Evolutionary conservation across 2,113 vertebrate species (phyloP).

Genomic region (Leucoraja erinaceus): DNA sequence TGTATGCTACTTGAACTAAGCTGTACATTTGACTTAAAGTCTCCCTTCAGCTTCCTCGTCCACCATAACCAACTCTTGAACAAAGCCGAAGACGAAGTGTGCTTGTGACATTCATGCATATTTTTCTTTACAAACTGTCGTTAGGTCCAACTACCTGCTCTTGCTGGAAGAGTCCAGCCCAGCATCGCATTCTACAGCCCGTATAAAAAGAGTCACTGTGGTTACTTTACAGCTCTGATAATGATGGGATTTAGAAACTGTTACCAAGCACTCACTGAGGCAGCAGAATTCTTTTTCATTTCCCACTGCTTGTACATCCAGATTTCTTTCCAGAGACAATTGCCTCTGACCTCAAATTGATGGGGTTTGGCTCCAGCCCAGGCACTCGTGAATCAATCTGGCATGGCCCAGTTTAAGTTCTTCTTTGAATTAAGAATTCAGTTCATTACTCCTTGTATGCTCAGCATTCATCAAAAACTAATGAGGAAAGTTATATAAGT

Average conservation of each 20-base stretch:
- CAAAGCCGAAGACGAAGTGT: neutral
- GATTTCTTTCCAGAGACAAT: constrained; percentile 2
- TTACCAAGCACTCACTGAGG: neutral
- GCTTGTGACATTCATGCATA: neutral
- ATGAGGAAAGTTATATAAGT: neutral
- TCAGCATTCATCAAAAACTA: neutral
- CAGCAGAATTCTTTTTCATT: neutral
- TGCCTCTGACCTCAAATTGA: neutral
- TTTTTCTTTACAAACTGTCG: neutral
- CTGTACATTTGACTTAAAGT: neutral
- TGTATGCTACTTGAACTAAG: neutral
- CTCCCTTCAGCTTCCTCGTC: neutral
- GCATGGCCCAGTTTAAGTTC: neutral
- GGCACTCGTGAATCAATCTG: neutral
- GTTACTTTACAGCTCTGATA: neutral
- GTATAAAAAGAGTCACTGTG: neutral
- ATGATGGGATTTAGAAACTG: constrained; percentile 1
- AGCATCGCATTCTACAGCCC: neutral
- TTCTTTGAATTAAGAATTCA: neutral
- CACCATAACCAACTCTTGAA: neutral
- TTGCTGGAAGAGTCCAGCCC: neutral
- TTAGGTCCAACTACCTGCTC: neutral
- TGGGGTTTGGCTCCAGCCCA: neutral
- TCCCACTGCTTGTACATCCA: neutral
- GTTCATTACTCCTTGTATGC: neutral